phyloP scores from a whole-genome alignment of 2,797 vertebrate genomes.

The Glyptemys insculpta region DNA sequence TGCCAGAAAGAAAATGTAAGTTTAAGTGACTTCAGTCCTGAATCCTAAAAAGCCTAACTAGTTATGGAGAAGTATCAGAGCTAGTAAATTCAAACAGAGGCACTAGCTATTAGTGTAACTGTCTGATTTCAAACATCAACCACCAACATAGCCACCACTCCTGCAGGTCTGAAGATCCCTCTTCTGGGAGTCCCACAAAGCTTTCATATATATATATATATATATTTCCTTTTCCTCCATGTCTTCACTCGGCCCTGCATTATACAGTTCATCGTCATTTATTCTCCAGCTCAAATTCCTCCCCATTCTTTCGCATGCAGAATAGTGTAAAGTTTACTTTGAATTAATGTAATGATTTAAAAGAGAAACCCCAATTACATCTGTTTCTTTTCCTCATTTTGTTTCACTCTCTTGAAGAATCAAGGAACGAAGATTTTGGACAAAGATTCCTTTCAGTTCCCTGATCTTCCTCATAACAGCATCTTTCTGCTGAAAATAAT shows the following conservation, averaged over 20 bases:
- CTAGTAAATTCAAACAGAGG: not conserved
- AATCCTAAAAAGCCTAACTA: not conserved
- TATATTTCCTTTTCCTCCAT: not conserved
- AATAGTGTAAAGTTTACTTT: not conserved
- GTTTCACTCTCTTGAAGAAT: conserved; percentile 46
- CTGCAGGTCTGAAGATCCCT: not conserved
- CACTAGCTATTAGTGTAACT: not conserved
- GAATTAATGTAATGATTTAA: not conserved
- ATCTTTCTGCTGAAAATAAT: not conserved
- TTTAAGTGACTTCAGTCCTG: not conserved
- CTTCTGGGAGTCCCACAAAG: not conserved
- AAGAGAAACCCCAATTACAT: conserved; percentile 40
- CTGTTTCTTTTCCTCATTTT: conserved; percentile 36
- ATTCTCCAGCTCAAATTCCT: not conserved
- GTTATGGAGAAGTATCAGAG: not conserved
- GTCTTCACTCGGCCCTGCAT: not conserved
- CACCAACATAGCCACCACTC: not conserved
- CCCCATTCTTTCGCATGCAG: conserved; percentile 19
- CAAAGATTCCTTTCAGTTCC: not conserved
- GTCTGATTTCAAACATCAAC: not conserved
- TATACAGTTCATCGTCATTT: not conserved
- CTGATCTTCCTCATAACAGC: accelerated
- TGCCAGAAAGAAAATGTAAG: not conserved
- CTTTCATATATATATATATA: not conserved
- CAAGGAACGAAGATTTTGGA: not conserved